Base-by-base conservation (phyloP, 2,888 invertebrate species). In the Laspeyria flexula region DNA sequence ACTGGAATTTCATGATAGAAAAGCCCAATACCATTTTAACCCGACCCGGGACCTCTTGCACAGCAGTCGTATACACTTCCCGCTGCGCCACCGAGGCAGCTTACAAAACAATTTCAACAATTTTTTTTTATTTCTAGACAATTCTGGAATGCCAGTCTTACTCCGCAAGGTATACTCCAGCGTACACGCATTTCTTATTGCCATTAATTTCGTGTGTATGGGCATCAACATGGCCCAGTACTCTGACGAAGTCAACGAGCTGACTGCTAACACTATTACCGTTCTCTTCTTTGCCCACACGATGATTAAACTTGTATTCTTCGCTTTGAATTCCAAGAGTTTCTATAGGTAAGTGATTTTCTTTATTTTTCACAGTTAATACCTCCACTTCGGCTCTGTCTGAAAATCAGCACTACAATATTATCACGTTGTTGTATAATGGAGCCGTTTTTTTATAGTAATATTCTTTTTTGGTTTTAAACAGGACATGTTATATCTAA, bases 231-330 rank as follows among this genome's bases (percentile, higher is more conserved):
- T 97, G 90, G 93, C 95, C 0, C 67, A 94, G 43, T 95, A 96
- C 79, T 93, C 95, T 0, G 95, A 95, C 18, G 96, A 96, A 73
- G 96, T 96, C 16, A 96, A 96, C 75, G 94, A 94, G 66, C 78
- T 94, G 43, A 94, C 94, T 0, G 96, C 96, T 2, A 97, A 97
- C 64, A 96, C 97, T 27, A 96, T 97, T 56, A 97, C 97, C 0
- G 93, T 96, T 0, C 89, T 97, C 10, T 97, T 96, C 87, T 97
- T 97, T 80, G 93, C 95, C 0, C 97, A 97, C 74, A 94, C 95
- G 48, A 75, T 96, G 29, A 95, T 96, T 27, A 97, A 97, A 81
- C 88, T 96, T 62, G 60, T 94, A 9, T 97, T 96, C 83, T 95
- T 97, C 71, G 96, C 95, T 0, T 69, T 95, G 3, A 94, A 95